Conservation (phyloP, 2,888 invertebrate genomes). For the Stenodera caucasica region DNA sequence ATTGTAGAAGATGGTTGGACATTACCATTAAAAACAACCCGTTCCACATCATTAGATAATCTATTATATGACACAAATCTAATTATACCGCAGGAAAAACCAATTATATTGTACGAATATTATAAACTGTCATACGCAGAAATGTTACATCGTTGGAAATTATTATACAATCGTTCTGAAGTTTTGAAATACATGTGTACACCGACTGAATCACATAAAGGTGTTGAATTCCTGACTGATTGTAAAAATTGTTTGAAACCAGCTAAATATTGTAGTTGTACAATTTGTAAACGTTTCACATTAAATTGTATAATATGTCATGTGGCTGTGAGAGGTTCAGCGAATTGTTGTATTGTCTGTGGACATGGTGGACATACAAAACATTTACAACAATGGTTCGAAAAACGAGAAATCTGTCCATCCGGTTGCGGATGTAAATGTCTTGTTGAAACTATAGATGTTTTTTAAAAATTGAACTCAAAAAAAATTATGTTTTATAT, state of each 20-base stretch:
- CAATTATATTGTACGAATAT: constrained; percentile 69
- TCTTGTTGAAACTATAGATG: constrained; percentile 67
- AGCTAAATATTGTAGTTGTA: constrained; percentile 70
- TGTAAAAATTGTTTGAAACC: constrained; percentile 71
- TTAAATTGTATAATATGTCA: constrained; percentile 84
- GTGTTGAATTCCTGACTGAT: constrained; percentile 74
- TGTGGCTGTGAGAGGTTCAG: constrained; percentile 80
- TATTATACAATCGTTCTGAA: constrained; percentile 55
- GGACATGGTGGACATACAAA: constrained; percentile 91
- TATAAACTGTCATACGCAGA: constrained; percentile 89
- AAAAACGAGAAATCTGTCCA: constrained; percentile 76
- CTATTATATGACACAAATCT: constrained; percentile 54
- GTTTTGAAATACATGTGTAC: constrained; percentile 67
- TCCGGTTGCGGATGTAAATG: constrained; percentile 93
- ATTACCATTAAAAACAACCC: constrained; percentile 69
- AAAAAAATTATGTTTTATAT: constrained; percentile 26
- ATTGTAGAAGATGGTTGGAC: constrained; percentile 78
- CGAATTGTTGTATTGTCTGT: constrained; percentile 85
- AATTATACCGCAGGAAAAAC: constrained; percentile 39
- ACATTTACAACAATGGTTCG: constrained; percentile 85
- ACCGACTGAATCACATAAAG: constrained; percentile 52
- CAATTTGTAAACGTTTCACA: constrained; percentile 70
- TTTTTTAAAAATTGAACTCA: constrained; percentile 54
- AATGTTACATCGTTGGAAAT: constrained; percentile 67
- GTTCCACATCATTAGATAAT: constrained; percentile 84